Conservation (phyloP, 1,140 invertebrate genomes). For the Drosophila pectinifera region DNA sequence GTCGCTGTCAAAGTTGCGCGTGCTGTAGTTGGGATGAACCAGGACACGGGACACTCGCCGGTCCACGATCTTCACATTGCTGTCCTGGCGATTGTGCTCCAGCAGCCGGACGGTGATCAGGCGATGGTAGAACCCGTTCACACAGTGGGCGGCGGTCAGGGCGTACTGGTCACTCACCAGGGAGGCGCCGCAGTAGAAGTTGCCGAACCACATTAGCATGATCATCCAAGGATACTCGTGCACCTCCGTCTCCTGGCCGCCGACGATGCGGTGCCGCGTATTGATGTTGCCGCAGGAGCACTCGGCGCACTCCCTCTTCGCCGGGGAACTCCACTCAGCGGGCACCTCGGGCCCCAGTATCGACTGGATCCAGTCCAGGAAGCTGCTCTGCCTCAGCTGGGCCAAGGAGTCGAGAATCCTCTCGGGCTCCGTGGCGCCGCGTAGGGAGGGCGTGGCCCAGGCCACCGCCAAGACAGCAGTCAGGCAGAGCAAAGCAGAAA, state of each 20-base stretch:
- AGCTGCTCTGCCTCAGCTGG: constrained; percentile 65
- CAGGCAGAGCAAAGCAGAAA: constrained; percentile 20
- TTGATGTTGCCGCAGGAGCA: constrained; percentile 87
- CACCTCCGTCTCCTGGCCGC: constrained; percentile 87
- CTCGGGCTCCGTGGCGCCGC: constrained; percentile 54
- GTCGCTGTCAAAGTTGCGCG: constrained; percentile 90
- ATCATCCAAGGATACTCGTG: constrained; percentile 91
- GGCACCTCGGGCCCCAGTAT: constrained; percentile 63
- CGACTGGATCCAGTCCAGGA: constrained; percentile 70
- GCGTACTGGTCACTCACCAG: constrained; percentile 87
- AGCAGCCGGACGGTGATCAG: constrained; percentile 89
- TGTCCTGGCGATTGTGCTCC: constrained; percentile 89
- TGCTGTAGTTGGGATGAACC: constrained; percentile 84
- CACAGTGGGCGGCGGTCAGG: constrained; percentile 90
- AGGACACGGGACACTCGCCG: constrained; percentile 83
- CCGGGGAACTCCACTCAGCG: constrained; percentile 36
- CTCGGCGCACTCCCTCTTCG: constrained; percentile 60
- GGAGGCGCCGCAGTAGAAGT: constrained; percentile 89
- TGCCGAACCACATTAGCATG: constrained; percentile 87
- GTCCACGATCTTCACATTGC: constrained; percentile 70
- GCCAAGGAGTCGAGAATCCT: constrained; percentile 59
- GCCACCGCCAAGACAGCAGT: constrained; percentile 18
- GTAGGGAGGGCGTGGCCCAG: constrained; percentile 51
- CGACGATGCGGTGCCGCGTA: constrained; percentile 88
- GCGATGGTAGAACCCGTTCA: constrained; percentile 90